Conservation (phyloP, 2,797 vertebrate genomes). For the Diplodus sargus region DNA sequence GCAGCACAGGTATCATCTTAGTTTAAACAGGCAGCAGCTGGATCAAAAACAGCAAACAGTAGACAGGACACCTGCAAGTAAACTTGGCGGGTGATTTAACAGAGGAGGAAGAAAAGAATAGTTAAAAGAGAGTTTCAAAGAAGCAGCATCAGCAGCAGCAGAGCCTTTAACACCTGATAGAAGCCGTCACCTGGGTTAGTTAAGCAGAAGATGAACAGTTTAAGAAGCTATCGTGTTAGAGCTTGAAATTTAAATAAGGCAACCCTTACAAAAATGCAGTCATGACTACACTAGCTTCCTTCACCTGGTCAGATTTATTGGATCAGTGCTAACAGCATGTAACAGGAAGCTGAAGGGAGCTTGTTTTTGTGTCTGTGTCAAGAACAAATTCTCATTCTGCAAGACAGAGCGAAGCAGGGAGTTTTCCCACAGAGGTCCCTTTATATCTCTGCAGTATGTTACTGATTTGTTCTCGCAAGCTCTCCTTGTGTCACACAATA, state of each 20-base stretch:
- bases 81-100: conserved; percentile 55
- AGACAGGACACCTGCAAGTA: conserved; percentile 67
- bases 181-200: conserved; percentile 63
- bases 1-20: conserved; percentile 54
- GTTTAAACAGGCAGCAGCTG: conserved; percentile 59
- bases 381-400: neutral
- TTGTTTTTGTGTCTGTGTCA: neutral
- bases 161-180: conserved; percentile 55
- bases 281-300: conserved; percentile 28
- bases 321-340: conserved; percentile 3
- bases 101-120: conserved; percentile 10
- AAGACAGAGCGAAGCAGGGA: neutral
- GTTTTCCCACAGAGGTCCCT: neutral
- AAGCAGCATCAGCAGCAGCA: conserved; percentile 34
- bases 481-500: neutral
- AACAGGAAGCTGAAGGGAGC: conserved; percentile 1
- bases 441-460: neutral
- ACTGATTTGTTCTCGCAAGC: neutral
- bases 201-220: conserved; percentile 50
- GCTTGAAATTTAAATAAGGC: conserved; percentile 37
- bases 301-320: conserved; percentile 24
- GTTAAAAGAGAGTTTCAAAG: conserved; percentile 50
- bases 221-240: conserved; percentile 47
- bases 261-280: conserved; percentile 33
- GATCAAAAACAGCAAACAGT: conserved; percentile 62